These are phyloP conservation scores for Forficula auricularia DNA, from an alignment of 1,140 invertebrate species.

Conservation along the genomic window DNA sequence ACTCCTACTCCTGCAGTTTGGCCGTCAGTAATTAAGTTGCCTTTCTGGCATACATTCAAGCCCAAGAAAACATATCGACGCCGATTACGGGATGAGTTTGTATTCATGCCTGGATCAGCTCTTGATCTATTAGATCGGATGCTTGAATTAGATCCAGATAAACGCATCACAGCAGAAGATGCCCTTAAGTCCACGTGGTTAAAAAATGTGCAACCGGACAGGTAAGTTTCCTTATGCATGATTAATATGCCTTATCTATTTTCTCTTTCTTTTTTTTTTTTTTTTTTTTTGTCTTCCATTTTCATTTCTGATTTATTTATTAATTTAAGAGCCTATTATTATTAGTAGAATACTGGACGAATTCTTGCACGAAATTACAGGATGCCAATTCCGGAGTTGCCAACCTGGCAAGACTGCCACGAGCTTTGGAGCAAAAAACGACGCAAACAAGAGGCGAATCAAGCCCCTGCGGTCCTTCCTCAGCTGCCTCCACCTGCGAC, in stretches of 20 bases:
- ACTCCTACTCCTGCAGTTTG: conserved; percentile 92
- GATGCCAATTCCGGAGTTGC: conserved; percentile 65
- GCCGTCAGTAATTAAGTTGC: conserved; percentile 90
- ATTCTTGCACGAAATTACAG: conserved; percentile 29
- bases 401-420: conserved; percentile 96
- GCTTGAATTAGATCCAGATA: conserved; percentile 87
- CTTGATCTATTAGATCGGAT: conserved; percentile 90
- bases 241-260: not conserved
- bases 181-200: conserved; percentile 90
- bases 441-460: conserved; percentile 46
- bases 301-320: not conserved
- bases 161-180: conserved; percentile 83
- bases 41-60: conserved; percentile 79
- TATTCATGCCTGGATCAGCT: conserved; percentile 69
- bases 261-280: conserved; percentile 4
- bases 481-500: conserved; percentile 23
- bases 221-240: conserved; percentile 40
- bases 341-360: no score
- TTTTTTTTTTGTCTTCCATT: conserved; percentile 7
- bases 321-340: no score
- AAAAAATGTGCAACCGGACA: conserved; percentile 72
- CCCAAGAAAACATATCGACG: conserved; percentile 80
- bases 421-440: conserved; percentile 96
- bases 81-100: conserved; percentile 78
- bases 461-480: conserved; percentile 20